These are phyloP conservation scores for Mesoligia furuncula DNA, from an alignment of 2,888 invertebrate species.

Conservation along the genomic window DNA sequence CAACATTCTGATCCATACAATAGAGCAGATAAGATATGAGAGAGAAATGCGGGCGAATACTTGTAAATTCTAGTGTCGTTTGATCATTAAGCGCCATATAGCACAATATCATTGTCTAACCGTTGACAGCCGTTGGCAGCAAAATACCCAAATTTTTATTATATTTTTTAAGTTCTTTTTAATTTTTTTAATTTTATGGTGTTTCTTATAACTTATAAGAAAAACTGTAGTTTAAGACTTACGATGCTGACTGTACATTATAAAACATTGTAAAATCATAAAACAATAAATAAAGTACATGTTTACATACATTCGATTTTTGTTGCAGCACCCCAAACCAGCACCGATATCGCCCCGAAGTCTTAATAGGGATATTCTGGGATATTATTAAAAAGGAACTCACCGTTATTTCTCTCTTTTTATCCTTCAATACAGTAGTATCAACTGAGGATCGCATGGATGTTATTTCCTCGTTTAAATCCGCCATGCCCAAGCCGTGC, in stretches of 20 bases:
- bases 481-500: constrained; percentile 56
- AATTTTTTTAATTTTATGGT: not conserved
- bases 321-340: not conserved
- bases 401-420: constrained; percentile 20
- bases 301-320: constrained; percentile 12
- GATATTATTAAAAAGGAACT: constrained; percentile 11
- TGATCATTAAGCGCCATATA: not conserved
- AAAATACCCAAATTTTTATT: not conserved
- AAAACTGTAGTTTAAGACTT: constrained; percentile 1
- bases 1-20: too few species aligned
- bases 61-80: not conserved
- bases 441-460: not conserved
- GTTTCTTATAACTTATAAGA: not conserved
- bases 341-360: not conserved
- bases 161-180: not conserved
- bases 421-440: not conserved
- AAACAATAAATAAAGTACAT: constrained; percentile 5
- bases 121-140: too few species aligned
- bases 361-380: not conserved
- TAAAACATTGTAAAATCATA: constrained; percentile 3
- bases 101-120: not conserved
- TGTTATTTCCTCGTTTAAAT: constrained; percentile 2
- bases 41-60: too few species aligned
- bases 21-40: too few species aligned
- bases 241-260: not conserved